Evolutionary conservation across 2,797 vertebrate species (phyloP).

Genomic region (Pampus argenteus): DNA sequence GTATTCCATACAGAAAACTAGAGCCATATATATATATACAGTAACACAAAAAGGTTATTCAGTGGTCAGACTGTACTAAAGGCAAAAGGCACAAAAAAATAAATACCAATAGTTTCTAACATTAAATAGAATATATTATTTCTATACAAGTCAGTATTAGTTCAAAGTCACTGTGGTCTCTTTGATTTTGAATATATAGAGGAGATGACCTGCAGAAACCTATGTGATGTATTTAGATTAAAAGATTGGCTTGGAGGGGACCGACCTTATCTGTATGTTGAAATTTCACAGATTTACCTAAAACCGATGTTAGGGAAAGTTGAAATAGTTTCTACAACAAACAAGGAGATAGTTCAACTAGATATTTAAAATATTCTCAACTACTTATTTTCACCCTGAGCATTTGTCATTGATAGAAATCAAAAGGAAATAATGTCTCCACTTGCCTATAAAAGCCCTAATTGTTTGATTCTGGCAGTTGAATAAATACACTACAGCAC

Average conservation of each 20-base stretch:
- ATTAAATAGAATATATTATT: constrained; percentile 21
- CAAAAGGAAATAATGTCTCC: neutral
- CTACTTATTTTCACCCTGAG: neutral
- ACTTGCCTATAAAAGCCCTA: neutral
- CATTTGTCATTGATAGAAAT: neutral
- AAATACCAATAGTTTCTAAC: constrained; percentile 6
- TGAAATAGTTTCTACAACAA: neutral
- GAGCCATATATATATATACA: neutral
- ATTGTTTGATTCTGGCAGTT: neutral
- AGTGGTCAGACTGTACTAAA: neutral
- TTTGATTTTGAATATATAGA: constrained; percentile 10
- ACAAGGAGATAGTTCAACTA: neutral
- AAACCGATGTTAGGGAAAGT: neutral
- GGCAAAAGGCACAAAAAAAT: constrained; percentile 12
- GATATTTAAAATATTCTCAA: neutral
- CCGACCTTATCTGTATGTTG: neutral
- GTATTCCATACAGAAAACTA: neutral
- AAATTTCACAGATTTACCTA: neutral
- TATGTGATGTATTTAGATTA: constrained; percentile 9
- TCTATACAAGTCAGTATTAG: neutral
- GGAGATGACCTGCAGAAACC: constrained; percentile 2
- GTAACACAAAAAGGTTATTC: neutral
- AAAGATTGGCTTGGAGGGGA: neutral
- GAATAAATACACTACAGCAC: neutral
- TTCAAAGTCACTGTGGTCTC: neutral